Base-by-base conservation (phyloP, 2,797 vertebrate genomes). In the Dendrocincla fuliginosa region DNA sequence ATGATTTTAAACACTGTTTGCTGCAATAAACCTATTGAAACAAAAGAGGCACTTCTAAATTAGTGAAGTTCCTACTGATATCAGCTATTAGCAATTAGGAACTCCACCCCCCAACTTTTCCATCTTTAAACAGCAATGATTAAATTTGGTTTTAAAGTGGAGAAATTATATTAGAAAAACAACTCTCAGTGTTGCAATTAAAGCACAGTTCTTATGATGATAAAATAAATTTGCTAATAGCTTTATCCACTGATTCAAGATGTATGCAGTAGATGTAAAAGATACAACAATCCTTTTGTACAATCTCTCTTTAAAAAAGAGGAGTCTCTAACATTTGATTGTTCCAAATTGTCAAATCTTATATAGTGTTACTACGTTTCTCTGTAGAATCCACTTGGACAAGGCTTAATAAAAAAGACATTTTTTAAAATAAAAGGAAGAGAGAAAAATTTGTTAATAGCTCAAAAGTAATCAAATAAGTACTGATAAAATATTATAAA, bases 41-140 rank as follows among this genome's bases (percentile, higher is more conserved):
- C 95, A 97, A 97, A 97, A 96, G 94, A 96, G 95, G 92, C 91
- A 96, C 94, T 96, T 96, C 91, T 95, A 88, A 97, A 97, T 97
- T 96, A 96, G 93, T 90, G 89, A 95, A 95, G 95, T 91, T 97
- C 93, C 85, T 86, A 96, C 95, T 91, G 91, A 90, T 95, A 91
- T 84, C 89, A 93, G 85, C 96, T 96, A 96, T 96, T 96, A 97
- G 95, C 91, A 97, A 96, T 96, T 97, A 96, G 70, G 70, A 96
- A 96, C 74, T 95, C 84, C 67, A 93, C 77, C 70, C 63, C 90
- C 32, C 61, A 94, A 92, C 69, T 95, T 93, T 96, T 91, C 87
- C 85, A 93, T 96, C 89, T 88, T 93, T 94, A 91, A 96, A 94
- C 74, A 65, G 91, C 83, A 91, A 74, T 97, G 95, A 97, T 96